These are phyloP conservation scores for Odontamblyopus lacepedii DNA, from an alignment of 2,797 vertebrate species.

Conservation along the genomic window DNA sequence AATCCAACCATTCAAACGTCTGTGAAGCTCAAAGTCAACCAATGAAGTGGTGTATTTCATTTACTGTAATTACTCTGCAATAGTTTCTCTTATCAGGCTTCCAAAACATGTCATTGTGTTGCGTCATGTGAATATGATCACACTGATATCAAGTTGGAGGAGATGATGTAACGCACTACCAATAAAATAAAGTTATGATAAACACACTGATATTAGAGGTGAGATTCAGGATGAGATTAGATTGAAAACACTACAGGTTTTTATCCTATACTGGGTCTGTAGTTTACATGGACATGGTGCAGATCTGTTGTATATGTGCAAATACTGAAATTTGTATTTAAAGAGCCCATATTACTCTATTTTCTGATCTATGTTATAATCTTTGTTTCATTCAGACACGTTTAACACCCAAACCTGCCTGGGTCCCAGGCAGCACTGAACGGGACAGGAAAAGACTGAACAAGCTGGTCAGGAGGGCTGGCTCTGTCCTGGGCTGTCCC, in stretches of 20 bases:
- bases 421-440: too few relatives aligned
- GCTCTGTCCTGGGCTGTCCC: too few relatives aligned
- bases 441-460: too few relatives aligned
- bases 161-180: slow-evolving; percentile 38
- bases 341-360: too few relatives aligned
- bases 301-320: background rate
- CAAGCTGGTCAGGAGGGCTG: too few relatives aligned
- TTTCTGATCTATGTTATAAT: too few relatives aligned
- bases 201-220: slow-evolving; percentile 18
- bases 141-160: slow-evolving; percentile 27
- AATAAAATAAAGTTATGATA: slow-evolving; percentile 23
- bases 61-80: slow-evolving; percentile 31
- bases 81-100: background rate
- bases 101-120: slow-evolving; percentile 35
- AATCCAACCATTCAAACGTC: background rate
- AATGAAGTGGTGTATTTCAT: background rate
- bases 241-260: background rate
- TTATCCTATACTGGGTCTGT: background rate
- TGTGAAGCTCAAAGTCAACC: background rate
- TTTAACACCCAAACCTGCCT: too few relatives aligned
- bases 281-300: too few relatives aligned
- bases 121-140: slow-evolving; percentile 51
- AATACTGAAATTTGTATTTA: too few relatives aligned
- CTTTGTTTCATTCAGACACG: too few relatives aligned
- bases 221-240: slow-evolving; percentile 10